Evolutionary conservation across 2,797 vertebrate genomes (phyloP).

Genomic region (Brachymystax lenok): DNA sequence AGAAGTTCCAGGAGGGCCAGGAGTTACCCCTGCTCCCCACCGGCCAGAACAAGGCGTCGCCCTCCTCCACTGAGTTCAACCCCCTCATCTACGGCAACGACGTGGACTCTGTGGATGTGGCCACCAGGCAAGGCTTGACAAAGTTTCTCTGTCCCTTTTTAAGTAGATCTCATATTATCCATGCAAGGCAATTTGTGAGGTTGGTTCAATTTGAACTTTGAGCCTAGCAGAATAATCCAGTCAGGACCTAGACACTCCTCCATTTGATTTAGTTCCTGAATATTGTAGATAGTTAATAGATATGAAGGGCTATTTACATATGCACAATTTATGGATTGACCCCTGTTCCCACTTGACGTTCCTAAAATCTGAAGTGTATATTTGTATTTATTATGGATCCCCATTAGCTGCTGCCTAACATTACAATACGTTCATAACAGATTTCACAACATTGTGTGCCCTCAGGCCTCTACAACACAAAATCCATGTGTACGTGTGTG

Average conservation of each 20-base stretch:
- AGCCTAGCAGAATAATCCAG: no score
- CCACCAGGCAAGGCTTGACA: slow-evolving; percentile 84
- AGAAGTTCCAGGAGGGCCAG: slow-evolving; percentile 96
- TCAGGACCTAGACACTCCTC: background rate
- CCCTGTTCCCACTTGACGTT: background rate
- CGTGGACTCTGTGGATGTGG: slow-evolving; percentile 97
- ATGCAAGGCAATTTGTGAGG: background rate
- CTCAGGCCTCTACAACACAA: no score
- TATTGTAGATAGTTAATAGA: background rate
- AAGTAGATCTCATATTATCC: background rate
- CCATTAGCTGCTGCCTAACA: no score
- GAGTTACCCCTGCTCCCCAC: slow-evolving; percentile 88
- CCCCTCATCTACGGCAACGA: slow-evolving; percentile 99
- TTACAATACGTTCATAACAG: no score
- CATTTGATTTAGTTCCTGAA: background rate
- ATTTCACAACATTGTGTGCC: no score
- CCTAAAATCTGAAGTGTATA: no score
- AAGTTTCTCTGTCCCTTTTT: background rate
- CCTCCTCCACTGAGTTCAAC: slow-evolving; percentile 97
- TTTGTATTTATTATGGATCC: no score
- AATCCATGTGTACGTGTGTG: no score
- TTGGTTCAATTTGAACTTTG: background rate
- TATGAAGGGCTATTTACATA: background rate
- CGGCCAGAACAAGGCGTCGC: slow-evolving; percentile 89
- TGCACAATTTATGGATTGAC: background rate